phyloP scores from a whole-genome alignment of 2,888 invertebrate genomes.

The Hyposoter didymator region DNA sequence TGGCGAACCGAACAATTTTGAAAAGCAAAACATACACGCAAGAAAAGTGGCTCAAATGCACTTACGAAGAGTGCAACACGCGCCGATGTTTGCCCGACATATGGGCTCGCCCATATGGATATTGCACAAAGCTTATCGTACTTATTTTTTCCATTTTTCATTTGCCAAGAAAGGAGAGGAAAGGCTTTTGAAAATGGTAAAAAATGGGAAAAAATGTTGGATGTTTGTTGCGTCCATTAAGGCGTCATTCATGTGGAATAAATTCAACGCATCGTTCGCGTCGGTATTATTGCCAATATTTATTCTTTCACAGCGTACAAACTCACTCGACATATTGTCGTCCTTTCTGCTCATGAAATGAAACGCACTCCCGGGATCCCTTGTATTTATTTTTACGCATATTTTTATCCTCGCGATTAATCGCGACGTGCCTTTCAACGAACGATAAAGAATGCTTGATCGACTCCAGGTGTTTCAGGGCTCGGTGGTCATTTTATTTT shows the following conservation, averaged over 20 bases:
- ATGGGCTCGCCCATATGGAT: slow-evolving; percentile 55
- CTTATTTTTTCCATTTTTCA: slow-evolving; percentile 44
- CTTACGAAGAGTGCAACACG: slow-evolving; percentile 61
- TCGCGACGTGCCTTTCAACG: slow-evolving; percentile 27
- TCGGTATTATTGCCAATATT: slow-evolving; percentile 10
- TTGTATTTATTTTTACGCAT: background rate
- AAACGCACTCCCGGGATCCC: background rate
- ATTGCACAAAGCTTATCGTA: slow-evolving; percentile 29
- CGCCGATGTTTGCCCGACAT: slow-evolving; percentile 68
- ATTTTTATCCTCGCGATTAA: slow-evolving; percentile 34
- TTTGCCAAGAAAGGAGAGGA: slow-evolving; percentile 46
- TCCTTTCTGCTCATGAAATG: slow-evolving; percentile 7
- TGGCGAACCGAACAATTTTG: slow-evolving; percentile 30
- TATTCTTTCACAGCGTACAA: slow-evolving; percentile 36
- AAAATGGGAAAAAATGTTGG: slow-evolving; percentile 33
- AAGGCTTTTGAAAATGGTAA: background rate
- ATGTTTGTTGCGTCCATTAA: slow-evolving; percentile 66
- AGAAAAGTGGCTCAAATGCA: slow-evolving; percentile 57
- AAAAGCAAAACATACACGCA: slow-evolving; percentile 58
- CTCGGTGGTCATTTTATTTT: background rate
- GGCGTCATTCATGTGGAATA: slow-evolving; percentile 54
- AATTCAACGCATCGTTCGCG: slow-evolving; percentile 31
- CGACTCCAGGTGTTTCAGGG: slow-evolving; percentile 42
- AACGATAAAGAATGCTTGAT: slow-evolving; percentile 24
- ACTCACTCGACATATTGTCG: slow-evolving; percentile 1